phyloP scores from a whole-genome alignment of 2,113 vertebrate genomes.

The Chaetura pelagica region DNA sequence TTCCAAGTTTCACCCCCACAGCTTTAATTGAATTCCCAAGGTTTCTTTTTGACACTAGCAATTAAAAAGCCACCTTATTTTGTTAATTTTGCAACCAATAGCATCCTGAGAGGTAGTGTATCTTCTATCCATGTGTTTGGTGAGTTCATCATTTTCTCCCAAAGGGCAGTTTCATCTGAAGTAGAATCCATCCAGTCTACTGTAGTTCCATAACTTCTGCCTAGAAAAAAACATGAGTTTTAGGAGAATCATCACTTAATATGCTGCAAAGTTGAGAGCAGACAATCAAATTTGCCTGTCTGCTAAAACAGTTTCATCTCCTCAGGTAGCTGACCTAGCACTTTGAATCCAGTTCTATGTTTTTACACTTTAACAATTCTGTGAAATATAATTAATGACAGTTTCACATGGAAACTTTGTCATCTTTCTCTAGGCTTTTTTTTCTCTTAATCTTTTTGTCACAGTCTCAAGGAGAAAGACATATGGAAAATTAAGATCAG shows the following conservation, averaged over 20 bases:
- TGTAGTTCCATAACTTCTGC: slow-evolving; percentile 87
- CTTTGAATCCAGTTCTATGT: neutral
- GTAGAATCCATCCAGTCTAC: slow-evolving; percentile 97
- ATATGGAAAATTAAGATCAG: neutral
- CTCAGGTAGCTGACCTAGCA: neutral
- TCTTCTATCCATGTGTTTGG: slow-evolving; percentile 90
- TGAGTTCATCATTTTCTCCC: slow-evolving; percentile 88
- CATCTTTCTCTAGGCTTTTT: neutral
- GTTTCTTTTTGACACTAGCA: neutral
- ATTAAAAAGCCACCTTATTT: slow-evolving; percentile 72
- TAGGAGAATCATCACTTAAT: neutral
- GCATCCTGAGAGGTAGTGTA: slow-evolving; percentile 88
- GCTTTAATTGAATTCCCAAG: neutral
- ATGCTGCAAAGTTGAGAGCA: neutral
- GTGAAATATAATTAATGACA: neutral
- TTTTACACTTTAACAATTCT: neutral
- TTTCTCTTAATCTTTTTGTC: neutral
- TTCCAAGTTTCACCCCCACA: neutral
- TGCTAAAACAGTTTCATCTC: neutral
- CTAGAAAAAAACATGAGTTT: slow-evolving; percentile 66
- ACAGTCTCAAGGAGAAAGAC: neutral
- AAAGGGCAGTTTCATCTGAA: slow-evolving; percentile 82
- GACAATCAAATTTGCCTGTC: neutral
- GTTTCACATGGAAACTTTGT: neutral
- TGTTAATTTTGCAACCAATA: slow-evolving; percentile 83